phyloP scores from a whole-genome alignment of 2,797 vertebrate species.

The Sebastes hopkinsi region DNA sequence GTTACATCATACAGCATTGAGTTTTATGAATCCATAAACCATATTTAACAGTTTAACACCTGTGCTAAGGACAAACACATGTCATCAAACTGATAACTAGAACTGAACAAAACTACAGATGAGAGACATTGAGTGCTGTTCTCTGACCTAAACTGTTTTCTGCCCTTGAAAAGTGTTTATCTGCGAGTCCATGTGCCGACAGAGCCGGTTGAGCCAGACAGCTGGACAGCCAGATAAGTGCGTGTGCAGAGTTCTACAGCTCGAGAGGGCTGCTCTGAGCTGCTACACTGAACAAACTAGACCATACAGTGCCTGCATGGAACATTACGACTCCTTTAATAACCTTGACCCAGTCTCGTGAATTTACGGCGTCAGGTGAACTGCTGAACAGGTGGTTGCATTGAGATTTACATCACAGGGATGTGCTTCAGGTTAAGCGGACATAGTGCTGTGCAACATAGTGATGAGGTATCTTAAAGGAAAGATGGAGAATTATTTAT shows the following conservation, averaged over 20 bases:
- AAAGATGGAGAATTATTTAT: background rate
- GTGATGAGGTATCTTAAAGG: background rate
- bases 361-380: background rate
- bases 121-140: background rate
- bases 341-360: slow-evolving; percentile 24
- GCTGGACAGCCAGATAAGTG: slow-evolving; percentile 72
- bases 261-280: slow-evolving; percentile 9
- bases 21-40: slow-evolving; percentile 41
- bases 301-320: background rate
- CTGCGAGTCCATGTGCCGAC: slow-evolving; percentile 39
- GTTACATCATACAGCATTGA: background rate
- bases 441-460: background rate
- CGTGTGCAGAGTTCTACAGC: slow-evolving; percentile 27
- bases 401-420: background rate
- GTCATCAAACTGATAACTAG: background rate
- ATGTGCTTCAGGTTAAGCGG: background rate
- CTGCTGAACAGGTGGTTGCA: background rate
- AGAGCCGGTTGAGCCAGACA: slow-evolving; percentile 45
- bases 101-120: background rate
- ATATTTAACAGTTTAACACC: background rate
- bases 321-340: slow-evolving; percentile 31
- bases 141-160: slow-evolving; percentile 12
- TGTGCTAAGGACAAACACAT: slow-evolving; percentile 22
- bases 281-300: slow-evolving; percentile 30
- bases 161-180: slow-evolving; percentile 66